Evolutionary conservation across 2,888 invertebrate genomes (phyloP).

Genomic region (Cheilosia urbana): DNA sequence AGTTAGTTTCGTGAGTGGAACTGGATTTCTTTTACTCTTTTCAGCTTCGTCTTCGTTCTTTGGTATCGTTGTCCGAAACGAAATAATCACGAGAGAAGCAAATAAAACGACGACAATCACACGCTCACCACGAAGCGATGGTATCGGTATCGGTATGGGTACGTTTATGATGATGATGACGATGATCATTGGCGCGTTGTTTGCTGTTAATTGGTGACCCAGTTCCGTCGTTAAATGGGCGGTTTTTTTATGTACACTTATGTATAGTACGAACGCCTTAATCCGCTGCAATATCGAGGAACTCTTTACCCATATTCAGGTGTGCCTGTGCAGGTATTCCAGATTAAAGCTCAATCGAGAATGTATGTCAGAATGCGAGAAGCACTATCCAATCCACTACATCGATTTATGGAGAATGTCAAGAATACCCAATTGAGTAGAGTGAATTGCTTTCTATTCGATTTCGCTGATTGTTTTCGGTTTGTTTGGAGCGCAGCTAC

Average conservation of each 20-base stretch:
- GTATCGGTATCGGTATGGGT: not conserved
- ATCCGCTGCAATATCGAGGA: conserved; percentile 35
- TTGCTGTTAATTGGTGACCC: conserved; percentile 51
- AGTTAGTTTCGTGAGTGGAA: conserved; percentile 64
- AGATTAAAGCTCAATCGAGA: conserved; percentile 54
- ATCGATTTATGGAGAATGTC: conserved; percentile 37
- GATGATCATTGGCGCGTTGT: conserved; percentile 24
- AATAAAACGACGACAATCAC: conserved; percentile 26
- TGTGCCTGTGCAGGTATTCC: conserved; percentile 54
- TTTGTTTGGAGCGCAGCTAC: conserved; percentile 22
- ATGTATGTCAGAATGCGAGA: conserved; percentile 53
- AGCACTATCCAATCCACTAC: not conserved
- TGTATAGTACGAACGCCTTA: conserved; percentile 29
- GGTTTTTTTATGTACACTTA: conserved; percentile 19
- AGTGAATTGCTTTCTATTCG: conserved; percentile 59
- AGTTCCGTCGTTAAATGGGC: conserved; percentile 48
- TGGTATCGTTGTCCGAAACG: conserved; percentile 21
- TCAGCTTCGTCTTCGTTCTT: conserved; percentile 24
- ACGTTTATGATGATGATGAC: conserved; percentile 17
- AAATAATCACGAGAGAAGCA: conserved; percentile 21
- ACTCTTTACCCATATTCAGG: conserved; percentile 42
- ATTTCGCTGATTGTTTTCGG: conserved; percentile 57
- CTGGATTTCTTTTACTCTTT: conserved; percentile 58
- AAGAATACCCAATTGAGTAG: conserved; percentile 45
- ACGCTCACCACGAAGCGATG: conserved; percentile 4